Base-by-base conservation (phyloP, 2,888 invertebrate species). In the Bruchidius siliquastri region DNA sequence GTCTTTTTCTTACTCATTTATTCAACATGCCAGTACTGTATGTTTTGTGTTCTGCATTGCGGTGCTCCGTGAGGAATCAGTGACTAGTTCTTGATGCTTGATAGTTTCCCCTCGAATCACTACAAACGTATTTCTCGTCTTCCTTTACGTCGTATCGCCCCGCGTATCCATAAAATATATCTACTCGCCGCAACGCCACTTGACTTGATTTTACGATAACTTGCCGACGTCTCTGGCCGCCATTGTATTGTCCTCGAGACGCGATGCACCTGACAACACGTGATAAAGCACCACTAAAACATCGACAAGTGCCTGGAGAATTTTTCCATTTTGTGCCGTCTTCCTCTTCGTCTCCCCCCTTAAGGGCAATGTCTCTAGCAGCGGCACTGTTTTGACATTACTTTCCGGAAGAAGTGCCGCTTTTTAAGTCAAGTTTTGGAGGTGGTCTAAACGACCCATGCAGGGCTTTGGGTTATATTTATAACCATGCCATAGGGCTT, bases 241-340 rank as follows among this genome's bases (percentile, higher is more conserved):
- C 79, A 80, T 82, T 83, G 81, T 81, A 80, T 79, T 78, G 78
- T 75, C 72, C 78, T 77, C 77, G 79, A 77, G 78, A 78, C 79
- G 74, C 74, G 72, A 75, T 79, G 77, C 75, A 72, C 74, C 74
- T 76, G 77, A 78, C 79, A 77, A 75, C 77, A 74, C 76, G 75
- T 79, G 79, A 79, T 76, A 79, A 79, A 79, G 79, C 76, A 76
- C 77, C 76, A 76, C 73, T 75, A 74, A 74, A 74, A 71, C 74
- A 79, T 79, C 76, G 74, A 76, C 74, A 74, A 76, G 75, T 76
- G 70, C 76, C 74, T 74, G 49, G 71, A 69, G 72, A 74, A 73
- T 75, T 71, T 69, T 74, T 72, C 70, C 69, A 72, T 76, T 74
- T 75, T 68, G 49, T 13, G 13, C 13, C 18, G 18, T 18, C 49